These are phyloP conservation scores for Leucosticte australis DNA, from an alignment of 2,113 vertebrate genomes.

Conservation along the genomic window DNA sequence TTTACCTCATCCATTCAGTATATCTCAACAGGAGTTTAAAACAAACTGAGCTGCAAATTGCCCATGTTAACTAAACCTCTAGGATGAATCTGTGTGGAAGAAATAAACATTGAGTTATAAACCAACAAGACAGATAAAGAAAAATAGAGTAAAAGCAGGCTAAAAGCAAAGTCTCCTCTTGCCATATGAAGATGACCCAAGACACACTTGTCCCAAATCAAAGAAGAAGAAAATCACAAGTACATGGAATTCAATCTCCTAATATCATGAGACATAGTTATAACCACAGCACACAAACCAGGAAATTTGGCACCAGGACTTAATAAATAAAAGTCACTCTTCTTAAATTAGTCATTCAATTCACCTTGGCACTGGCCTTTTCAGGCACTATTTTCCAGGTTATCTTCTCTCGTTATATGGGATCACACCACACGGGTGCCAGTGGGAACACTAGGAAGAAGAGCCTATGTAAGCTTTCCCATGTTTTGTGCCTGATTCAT, in stretches of 20 bases:
- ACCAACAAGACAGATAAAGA: neutral
- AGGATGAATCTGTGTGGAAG: neutral
- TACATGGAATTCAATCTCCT: neutral
- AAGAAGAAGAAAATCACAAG: neutral
- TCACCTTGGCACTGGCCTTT: neutral
- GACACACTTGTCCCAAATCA: neutral
- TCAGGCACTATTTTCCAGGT: neutral
- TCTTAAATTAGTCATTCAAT: neutral
- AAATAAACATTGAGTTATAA: neutral
- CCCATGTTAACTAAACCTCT: neutral
- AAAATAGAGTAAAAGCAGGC: neutral
- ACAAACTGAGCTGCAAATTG: constrained; percentile 8
- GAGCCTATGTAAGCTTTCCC: neutral
- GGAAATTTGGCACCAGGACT: neutral
- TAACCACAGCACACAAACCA: neutral
- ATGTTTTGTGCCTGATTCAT: neutral
- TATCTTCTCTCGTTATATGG: neutral
- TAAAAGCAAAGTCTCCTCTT: neutral
- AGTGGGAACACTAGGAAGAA: neutral
- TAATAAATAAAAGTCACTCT: neutral
- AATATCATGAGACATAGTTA: neutral
- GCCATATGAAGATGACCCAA: neutral
- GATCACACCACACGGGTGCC: neutral
- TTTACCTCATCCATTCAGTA: constrained; percentile 5
- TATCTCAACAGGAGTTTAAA: constrained; percentile 27